phyloP scores from a whole-genome alignment of 2,113 vertebrate genomes.

The Indicator indicator region DNA sequence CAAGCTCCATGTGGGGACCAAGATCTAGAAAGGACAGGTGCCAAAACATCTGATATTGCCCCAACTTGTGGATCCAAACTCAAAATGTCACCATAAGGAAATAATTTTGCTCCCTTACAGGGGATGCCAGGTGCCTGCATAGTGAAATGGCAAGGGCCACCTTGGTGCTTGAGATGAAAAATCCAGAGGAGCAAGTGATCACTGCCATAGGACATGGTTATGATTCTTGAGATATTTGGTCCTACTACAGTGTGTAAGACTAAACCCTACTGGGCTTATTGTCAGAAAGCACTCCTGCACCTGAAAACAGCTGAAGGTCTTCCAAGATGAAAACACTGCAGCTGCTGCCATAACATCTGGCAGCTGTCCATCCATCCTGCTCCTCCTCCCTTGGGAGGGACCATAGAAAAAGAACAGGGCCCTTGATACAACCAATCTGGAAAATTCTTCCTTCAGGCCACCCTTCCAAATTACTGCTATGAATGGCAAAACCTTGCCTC shows the following conservation, averaged over 20 bases:
- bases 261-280: neutral
- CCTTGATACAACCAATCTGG: neutral
- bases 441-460: neutral
- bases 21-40: neutral
- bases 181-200: neutral
- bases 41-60: neutral
- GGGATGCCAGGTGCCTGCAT: neutral
- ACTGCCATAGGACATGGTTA: neutral
- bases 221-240: neutral
- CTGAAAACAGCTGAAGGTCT: neutral
- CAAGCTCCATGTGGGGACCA: accelerated
- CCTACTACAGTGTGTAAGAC: neutral
- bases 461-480: neutral
- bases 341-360: neutral
- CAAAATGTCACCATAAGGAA: neutral
- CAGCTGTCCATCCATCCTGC: neutral
- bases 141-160: neutral
- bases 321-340: constrained; percentile 6
- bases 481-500: neutral
- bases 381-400: neutral
- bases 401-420: neutral
- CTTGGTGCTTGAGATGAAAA: neutral
- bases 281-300: neutral
- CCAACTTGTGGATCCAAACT: neutral
- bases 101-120: neutral